Evolutionary conservation across 2,113 vertebrate species (phyloP), one percentile per base, ranked within the genome.

Genomic region (Corvus hawaiiensis): DNA sequence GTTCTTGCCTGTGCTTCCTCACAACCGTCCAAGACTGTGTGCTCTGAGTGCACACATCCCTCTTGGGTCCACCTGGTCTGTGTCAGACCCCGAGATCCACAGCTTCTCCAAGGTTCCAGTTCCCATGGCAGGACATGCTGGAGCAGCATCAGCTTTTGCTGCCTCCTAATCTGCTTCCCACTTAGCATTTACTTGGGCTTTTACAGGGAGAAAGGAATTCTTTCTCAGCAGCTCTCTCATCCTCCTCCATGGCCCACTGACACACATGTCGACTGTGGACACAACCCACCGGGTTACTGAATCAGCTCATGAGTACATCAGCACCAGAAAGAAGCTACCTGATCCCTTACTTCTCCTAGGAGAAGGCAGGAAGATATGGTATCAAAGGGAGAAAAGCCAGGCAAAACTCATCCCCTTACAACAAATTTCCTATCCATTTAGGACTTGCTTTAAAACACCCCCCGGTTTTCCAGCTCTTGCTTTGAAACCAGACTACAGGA

Each of bases 31-130:
- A 11, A 39, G 61, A 44, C 32, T 58, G 59, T 30, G 8, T 21
- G 39, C 32, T 39, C n/a, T 0, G 0, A 37, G 19, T 16, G 39
- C 17, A 13, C 0, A 0, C 8, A 48, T 77, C 15, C 17, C 16
- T 54, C 52, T 54, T 0, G 0, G 23, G 14, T 68, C n/a, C 32
- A 9, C 5, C n/a, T 19, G 8, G 14, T 82, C 61, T 49, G 32
- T 27, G 7, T 18, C 44, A 44, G 61, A 87, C 24, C 20, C n/a
- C 43, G 56, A 19, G 0, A 3, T 13, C 37, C 71, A 43, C 15
- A 8, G 61, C 43, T 63, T 62, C 54, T 48, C 19, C n/a, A 14
- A 33, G 32, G 28, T 55, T 62, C 76, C 46, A 9, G 3, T 54
- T 51, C 44, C 51, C 56, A 55, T 20, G 15, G n/a, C 27, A 76